Percentiles rank a stretch among this genome's conserved stretches.
Conservation (phyloP, 2,113 vertebrate species). For the Odobenus rosmarus region DNA sequence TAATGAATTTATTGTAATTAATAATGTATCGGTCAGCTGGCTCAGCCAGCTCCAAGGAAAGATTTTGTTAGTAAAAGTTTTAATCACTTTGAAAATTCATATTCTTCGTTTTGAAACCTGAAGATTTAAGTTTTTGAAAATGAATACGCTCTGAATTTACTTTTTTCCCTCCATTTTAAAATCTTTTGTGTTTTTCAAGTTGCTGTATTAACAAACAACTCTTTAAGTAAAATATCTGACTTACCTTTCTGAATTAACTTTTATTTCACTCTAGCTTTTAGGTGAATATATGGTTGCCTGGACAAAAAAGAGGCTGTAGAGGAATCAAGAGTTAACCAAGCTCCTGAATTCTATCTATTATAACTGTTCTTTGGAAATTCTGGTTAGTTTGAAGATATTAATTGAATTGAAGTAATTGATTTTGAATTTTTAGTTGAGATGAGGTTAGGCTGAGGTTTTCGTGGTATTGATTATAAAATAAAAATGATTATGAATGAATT, state of each 20-base stretch:
- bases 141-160: background rate
- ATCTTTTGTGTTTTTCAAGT: slow-evolving; percentile 19
- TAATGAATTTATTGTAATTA: slow-evolving; percentile 21
- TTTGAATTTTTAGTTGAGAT: slow-evolving; percentile 47
- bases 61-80: slow-evolving; percentile 23
- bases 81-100: background rate
- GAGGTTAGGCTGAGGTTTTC: background rate
- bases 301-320: background rate
- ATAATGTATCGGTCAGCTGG: background rate
- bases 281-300: background rate
- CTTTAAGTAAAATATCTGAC: background rate
- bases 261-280: slow-evolving; percentile 20
- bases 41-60: background rate
- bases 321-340: background rate
- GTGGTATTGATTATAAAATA: slow-evolving; percentile 1
- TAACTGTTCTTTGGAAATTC: slow-evolving; percentile 45
- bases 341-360: background rate
- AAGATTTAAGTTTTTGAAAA: slow-evolving; percentile 37
- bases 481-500: slow-evolving; percentile 3
- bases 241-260: slow-evolving; percentile 17
- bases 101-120: background rate
- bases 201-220: background rate
- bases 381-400: slow-evolving; percentile 30
- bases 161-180: slow-evolving; percentile 19
- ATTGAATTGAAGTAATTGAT: slow-evolving; percentile 3